These are phyloP conservation scores for Philantomba maxwellii DNA, from an alignment of 2,113 vertebrate species.

Conservation along the genomic window DNA sequence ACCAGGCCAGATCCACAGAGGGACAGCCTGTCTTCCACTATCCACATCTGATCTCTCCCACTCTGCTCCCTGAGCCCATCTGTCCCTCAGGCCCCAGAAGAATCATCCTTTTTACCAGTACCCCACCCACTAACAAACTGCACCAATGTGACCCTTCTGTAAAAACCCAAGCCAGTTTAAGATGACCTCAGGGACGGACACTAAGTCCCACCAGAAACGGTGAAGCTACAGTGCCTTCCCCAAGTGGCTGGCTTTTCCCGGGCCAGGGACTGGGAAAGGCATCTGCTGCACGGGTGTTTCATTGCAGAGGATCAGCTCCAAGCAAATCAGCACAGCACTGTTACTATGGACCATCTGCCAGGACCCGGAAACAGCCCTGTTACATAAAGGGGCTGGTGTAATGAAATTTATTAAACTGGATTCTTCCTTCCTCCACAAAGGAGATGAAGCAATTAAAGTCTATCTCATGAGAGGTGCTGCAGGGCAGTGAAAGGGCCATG, in stretches of 20 bases:
- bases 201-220: background rate
- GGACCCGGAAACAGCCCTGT: constrained; percentile 68
- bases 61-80: background rate
- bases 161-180: background rate
- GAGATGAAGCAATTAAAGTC: background rate
- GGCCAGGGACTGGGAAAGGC: constrained; percentile 35
- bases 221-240: background rate
- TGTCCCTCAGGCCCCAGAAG: background rate
- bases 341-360: constrained; percentile 70
- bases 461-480: background rate
- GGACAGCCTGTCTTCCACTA: background rate
- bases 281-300: constrained; percentile 51
- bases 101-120: background rate
- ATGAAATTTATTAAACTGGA: constrained; percentile 54
- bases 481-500: background rate
- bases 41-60: background rate
- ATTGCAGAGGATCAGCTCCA: constrained; percentile 63
- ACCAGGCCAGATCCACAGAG: background rate
- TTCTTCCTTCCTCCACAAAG: constrained; percentile 51
- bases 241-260: background rate
- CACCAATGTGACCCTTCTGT: background rate
- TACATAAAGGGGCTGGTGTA: constrained; percentile 60
- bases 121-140: background rate
- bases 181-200: background rate
- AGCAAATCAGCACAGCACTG: constrained; percentile 61